phyloP scores from a whole-genome alignment of 2,113 vertebrate species.

The Gallinago jamesoni region DNA sequence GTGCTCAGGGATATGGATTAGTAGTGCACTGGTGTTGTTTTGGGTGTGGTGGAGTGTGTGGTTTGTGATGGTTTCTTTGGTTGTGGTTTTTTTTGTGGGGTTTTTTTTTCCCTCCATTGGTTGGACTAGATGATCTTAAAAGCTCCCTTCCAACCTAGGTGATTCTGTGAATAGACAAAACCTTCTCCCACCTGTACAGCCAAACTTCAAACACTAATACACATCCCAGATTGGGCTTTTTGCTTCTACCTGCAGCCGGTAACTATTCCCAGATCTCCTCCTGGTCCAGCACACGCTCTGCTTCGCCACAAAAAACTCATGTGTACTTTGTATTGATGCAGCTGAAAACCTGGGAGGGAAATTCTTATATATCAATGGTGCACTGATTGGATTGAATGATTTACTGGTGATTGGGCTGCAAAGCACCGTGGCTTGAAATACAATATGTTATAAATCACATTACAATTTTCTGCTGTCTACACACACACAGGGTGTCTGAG shows the following conservation, averaged over 20 bases:
- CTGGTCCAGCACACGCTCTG: background rate
- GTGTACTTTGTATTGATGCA: background rate
- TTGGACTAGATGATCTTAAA: no score
- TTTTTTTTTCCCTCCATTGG: no score
- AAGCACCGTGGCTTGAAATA: background rate
- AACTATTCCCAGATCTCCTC: background rate
- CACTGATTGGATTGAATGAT: background rate
- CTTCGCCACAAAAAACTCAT: background rate
- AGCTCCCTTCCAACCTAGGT: no score
- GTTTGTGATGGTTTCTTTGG: no score
- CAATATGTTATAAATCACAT: background rate
- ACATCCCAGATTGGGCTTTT: background rate
- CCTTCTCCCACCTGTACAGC: background rate
- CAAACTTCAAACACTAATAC: background rate
- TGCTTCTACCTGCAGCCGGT: background rate
- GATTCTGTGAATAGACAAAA: background rate
- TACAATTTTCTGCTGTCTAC: background rate
- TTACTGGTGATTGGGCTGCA: background rate
- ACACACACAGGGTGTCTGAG: rapidly evolving
- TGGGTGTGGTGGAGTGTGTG: no score
- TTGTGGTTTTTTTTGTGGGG: no score
- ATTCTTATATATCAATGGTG: background rate
- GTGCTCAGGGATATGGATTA: no score
- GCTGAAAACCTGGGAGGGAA: background rate
- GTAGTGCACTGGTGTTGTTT: no score